phyloP scores from a whole-genome alignment of 2,113 vertebrate genomes.

The Anthoscopus minutus region DNA sequence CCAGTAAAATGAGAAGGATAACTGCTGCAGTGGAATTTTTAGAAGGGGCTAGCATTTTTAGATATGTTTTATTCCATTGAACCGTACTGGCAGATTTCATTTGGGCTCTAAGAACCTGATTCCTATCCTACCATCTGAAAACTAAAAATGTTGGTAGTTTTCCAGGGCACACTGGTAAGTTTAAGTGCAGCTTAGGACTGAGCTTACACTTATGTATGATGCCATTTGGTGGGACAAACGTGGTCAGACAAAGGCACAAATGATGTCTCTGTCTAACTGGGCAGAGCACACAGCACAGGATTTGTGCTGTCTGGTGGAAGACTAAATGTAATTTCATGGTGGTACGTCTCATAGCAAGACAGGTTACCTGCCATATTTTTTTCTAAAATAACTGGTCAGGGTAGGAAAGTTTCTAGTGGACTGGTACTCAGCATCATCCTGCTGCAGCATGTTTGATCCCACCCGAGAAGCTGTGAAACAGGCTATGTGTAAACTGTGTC shows the following conservation, averaged over 20 bases:
- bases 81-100: background rate
- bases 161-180: background rate
- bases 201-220: rapidly evolving
- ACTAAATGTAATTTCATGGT: background rate
- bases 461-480: background rate
- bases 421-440: background rate
- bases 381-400: background rate
- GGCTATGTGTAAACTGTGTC: background rate
- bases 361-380: background rate
- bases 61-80: background rate
- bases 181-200: background rate
- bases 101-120: background rate
- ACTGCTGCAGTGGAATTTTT: background rate
- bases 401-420: background rate
- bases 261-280: background rate
- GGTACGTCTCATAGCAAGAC: background rate
- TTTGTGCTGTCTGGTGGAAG: background rate
- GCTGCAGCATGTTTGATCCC: background rate
- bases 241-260: background rate
- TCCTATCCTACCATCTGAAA: background rate
- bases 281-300: background rate
- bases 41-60: background rate
- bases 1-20: background rate
- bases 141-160: background rate
- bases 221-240: background rate